Evolutionary conservation across 1,140 invertebrate genomes (phyloP).

Genomic region (Bombyx mandarina): DNA sequence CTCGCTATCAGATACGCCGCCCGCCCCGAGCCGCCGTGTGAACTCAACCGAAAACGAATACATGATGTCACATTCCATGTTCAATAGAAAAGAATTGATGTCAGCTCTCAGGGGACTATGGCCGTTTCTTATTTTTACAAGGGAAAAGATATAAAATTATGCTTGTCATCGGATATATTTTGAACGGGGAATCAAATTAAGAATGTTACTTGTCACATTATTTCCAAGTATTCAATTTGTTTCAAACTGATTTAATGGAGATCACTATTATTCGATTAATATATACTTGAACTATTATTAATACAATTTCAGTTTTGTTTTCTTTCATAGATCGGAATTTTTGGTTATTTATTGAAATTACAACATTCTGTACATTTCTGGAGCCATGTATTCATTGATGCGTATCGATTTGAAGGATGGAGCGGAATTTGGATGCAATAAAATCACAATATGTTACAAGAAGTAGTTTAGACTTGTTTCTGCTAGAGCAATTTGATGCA

Average conservation of each 20-base stretch:
- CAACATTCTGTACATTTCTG: neutral
- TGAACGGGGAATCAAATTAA: no score
- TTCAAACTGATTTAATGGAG: no score
- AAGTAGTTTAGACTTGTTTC: constrained; percentile 63
- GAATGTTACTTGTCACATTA: no score
- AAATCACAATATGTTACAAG: constrained; percentile 65
- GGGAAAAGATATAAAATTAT: no score
- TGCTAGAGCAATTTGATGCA: constrained; percentile 63
- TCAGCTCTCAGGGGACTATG: constrained; percentile 1
- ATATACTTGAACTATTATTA: no score
- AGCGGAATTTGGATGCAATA: constrained; percentile 52
- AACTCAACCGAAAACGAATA: constrained; percentile 25
- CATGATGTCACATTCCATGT: constrained; percentile 19
- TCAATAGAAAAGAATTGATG: constrained; percentile 18
- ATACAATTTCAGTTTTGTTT: constrained; percentile 17
- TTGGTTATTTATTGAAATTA: constrained; percentile 17
- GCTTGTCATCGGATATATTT: no score
- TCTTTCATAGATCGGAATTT: constrained; percentile 37
- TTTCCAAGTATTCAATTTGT: no score
- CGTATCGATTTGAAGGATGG: constrained; percentile 35
- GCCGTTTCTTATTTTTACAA: neutral
- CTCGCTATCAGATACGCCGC: constrained; percentile 47
- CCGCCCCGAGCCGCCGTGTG: constrained; percentile 18
- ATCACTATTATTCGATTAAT: no score
- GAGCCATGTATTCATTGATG: no score